Percentiles rank a stretch among this genome's conserved stretches.
Evolutionary conservation across 2,888 invertebrate species (phyloP).

Genomic region (Agrotis segetum): DNA sequence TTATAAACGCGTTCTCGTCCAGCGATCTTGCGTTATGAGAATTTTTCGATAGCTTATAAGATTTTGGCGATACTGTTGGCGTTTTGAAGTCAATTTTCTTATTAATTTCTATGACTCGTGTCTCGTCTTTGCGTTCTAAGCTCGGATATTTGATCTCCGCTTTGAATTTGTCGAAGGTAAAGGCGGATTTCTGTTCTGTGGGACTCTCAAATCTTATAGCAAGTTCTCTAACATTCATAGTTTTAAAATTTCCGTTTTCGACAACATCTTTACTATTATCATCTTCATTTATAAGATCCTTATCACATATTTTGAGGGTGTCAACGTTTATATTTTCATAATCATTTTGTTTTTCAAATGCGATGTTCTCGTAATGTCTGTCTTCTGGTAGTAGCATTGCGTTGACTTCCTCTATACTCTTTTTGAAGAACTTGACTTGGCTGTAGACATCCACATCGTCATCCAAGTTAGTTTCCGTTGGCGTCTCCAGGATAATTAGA

Average conservation of each 20-base stretch:
- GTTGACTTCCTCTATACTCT: slow-evolving; percentile 94
- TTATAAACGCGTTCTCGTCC: slow-evolving; percentile 94
- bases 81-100: slow-evolving; percentile 71
- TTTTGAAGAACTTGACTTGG: slow-evolving; percentile 94
- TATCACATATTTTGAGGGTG: slow-evolving; percentile 81
- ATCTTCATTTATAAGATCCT: slow-evolving; percentile 72
- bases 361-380: slow-evolving; percentile 82
- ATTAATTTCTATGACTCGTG: slow-evolving; percentile 69
- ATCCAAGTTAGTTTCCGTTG: slow-evolving; percentile 85
- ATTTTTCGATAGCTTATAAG: slow-evolving; percentile 90
- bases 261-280: slow-evolving; percentile 66
- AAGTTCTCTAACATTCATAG: slow-evolving; percentile 91
- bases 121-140: slow-evolving; percentile 79
- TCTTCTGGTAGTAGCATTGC: slow-evolving; percentile 82
- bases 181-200: slow-evolving; percentile 90
- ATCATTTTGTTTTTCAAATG: slow-evolving; percentile 76
- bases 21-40: slow-evolving; percentile 92
- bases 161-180: slow-evolving; percentile 90
- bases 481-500: slow-evolving; percentile 90
- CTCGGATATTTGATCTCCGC: slow-evolving; percentile 84
- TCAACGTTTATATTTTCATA: slow-evolving; percentile 85
- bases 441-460: slow-evolving; percentile 92
- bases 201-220: slow-evolving; percentile 93
- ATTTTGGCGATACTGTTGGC: slow-evolving; percentile 86
- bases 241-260: slow-evolving; percentile 83